phyloP scores from a whole-genome alignment of 2,888 invertebrate species.

The Frankliniella fusca region DNA sequence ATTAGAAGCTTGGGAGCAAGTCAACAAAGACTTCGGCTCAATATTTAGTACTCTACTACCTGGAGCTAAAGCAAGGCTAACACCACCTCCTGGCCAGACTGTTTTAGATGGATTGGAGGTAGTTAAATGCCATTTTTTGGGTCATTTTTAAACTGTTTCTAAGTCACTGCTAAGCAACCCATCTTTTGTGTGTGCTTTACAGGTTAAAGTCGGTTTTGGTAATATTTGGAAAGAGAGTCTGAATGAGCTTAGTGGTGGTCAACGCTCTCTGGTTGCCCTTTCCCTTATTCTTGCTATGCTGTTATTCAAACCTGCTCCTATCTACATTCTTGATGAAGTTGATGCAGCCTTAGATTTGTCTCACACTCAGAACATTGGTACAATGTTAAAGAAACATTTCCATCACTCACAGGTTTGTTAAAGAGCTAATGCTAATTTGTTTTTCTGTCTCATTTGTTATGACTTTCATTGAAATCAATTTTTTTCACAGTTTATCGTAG shows the following conservation, averaged over 20 bases:
- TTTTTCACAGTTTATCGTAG: conserved; percentile 84
- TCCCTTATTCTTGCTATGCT: conserved; percentile 94
- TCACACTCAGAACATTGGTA: conserved; percentile 98
- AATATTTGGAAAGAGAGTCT: conserved; percentile 94
- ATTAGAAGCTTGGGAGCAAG: conserved; percentile 74
- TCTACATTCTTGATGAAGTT: conserved; percentile 98
- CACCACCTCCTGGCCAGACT: conserved; percentile 65
- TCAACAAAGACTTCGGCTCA: conserved; percentile 89
- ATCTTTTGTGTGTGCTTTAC: conserved; percentile 36
- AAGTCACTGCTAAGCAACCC: not conserved
- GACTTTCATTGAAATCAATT: conserved; percentile 18
- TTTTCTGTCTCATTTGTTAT: conserved; percentile 27
- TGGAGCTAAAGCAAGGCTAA: conserved; percentile 82
- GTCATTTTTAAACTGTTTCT: not conserved
- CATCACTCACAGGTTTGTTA: conserved; percentile 70
- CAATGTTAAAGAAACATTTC: conserved; percentile 88
- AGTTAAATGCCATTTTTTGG: conserved; percentile 33
- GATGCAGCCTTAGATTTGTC: conserved; percentile 97
- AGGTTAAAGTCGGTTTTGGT: conserved; percentile 84
- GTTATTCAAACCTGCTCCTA: conserved; percentile 94
- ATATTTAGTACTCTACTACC: conserved; percentile 90
- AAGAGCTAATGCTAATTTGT: conserved; percentile 10
- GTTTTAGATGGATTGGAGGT: conserved; percentile 87
- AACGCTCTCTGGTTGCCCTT: conserved; percentile 91
- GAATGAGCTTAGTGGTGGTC: conserved; percentile 93